Evolutionary conservation across 2,888 invertebrate species (phyloP).

Genomic region (Oasisia sp.): DNA sequence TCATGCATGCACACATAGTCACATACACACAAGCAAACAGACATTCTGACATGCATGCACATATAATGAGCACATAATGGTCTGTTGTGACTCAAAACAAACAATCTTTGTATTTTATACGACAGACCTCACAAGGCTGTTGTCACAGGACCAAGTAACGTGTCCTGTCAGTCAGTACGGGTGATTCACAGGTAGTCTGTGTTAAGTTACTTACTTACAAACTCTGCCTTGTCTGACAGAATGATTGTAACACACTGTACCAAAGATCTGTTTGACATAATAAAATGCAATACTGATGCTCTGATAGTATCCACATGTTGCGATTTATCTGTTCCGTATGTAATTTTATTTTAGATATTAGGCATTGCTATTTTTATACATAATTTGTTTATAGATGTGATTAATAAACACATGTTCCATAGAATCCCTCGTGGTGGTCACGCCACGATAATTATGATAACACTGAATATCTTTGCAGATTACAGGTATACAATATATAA

Average conservation of each 20-base stretch:
- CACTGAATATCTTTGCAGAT: too few relatives aligned
- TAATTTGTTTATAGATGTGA: not conserved
- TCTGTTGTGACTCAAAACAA: not conserved
- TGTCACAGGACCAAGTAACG: not conserved
- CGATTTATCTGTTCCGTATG: not conserved
- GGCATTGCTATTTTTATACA: not conserved
- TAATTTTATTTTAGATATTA: not conserved
- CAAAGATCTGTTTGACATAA: not conserved
- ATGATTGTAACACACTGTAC: not conserved
- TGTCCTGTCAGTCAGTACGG: not conserved
- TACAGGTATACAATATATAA: too few relatives aligned
- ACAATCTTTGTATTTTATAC: not conserved
- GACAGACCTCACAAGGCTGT: not conserved
- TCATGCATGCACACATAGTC: not conserved
- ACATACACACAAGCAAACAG: not conserved
- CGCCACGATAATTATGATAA: too few relatives aligned
- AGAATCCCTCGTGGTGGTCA: too few relatives aligned
- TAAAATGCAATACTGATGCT: not conserved
- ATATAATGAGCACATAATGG: not conserved
- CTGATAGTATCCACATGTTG: not conserved
- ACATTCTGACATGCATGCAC: too few relatives aligned
- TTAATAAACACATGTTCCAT: too few relatives aligned
- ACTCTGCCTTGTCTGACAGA: not conserved
- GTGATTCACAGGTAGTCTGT: not conserved
- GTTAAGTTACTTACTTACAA: not conserved